Evolutionary conservation across 1,140 invertebrate species (phyloP), one percentile per base, ranked within the genome.

Genomic region (Aphidius gifuensis): DNA sequence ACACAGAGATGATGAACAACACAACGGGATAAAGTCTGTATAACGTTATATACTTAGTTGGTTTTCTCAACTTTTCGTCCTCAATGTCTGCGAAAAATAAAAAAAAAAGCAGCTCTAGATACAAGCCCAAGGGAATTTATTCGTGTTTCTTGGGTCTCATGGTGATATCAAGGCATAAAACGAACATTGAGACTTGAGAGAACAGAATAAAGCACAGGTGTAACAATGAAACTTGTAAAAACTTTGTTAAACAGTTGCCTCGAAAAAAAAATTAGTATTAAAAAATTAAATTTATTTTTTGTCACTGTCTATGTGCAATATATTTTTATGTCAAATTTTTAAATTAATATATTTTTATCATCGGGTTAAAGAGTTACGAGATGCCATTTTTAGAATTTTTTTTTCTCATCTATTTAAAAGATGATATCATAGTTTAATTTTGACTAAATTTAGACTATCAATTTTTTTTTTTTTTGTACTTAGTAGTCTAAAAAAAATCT

Each of bases 181-280:
- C 42, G 46, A 46, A 45, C 51, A 45, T 64, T 51, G 39, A 11
- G 55, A 60, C 50, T 60, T 45, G 53, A 55, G 53, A 51, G 53
- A 58, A 21, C 16, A 16, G 16, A 58, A 55, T 49, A 43, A 50
- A 55, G 54, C 53, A 55, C 65, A 66, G 62, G 65, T 66, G 65
- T 62, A 32, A 62, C 58, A 55, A 53, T 50, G 61, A 59, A 64
- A 66, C 55, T 63, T 60, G 65, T 55, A 66, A 66, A 66, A 66
- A 66, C 61, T 66, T 66, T 54, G 59, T 66, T 64, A 64, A 49
- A 43, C 49, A 64, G 57, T 59, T 64, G 64, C 23, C 61, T 58
- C 59, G 42, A 64, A 66, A 58, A 66, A 58, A 62, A 66, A 61
- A 54, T 62, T 51, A n/a, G 11, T 55, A n/a, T 51, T 39, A 43